Base-by-base conservation (phyloP, 2,797 vertebrate species). In the Bradypodion pumilum region DNA sequence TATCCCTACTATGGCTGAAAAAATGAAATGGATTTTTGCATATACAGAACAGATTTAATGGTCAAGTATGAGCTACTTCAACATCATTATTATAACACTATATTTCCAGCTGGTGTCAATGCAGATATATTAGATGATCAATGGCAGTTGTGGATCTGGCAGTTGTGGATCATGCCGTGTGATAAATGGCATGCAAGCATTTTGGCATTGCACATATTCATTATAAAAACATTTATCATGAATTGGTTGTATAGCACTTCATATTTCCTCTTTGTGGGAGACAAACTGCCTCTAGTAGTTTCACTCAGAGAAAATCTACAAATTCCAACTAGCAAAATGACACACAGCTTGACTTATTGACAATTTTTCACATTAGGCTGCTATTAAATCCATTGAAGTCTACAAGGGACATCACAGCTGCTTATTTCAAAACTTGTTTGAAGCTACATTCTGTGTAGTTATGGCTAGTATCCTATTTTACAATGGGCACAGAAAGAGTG, bases 71-170 rank as follows among this genome's bases (percentile, higher is more conserved):
- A 88, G 85, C 80, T 80, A 85, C 73, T 86, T 25, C 87, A 90
- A 78, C 63, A 76, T 81, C 70, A 44, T 84, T 4, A 0, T 77
- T 86, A 65, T 66, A 46, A 35, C 79, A 62, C 74, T 80, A 86
- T 37, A 89, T 78, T 70, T 74, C 85, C 74, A 77, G 66, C 72
- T 89, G 60, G 29, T 75, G 78, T 52, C 86, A 89, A 85, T 82
- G 62, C 1, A 49, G 72, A 66, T 62, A 90, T 78, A 35, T 79
- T 75, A 87, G 89, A 91, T 89, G 87, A 78, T 87, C 90, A 88
- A 83, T 70, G 84, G 85, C 87, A 87, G 87, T 89, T 88, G 16
- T 32, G 25, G 25, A 23, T 84, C 23, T 70, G 89, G 86, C n/a
- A n/a, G n/a, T n/a, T n/a, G n/a, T n/a, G n/a, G n/a, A n/a, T n/a